These are phyloP conservation scores for Aldabrachelys gigantea DNA, from an alignment of 2,113 vertebrate species.

Conservation along the genomic window DNA sequence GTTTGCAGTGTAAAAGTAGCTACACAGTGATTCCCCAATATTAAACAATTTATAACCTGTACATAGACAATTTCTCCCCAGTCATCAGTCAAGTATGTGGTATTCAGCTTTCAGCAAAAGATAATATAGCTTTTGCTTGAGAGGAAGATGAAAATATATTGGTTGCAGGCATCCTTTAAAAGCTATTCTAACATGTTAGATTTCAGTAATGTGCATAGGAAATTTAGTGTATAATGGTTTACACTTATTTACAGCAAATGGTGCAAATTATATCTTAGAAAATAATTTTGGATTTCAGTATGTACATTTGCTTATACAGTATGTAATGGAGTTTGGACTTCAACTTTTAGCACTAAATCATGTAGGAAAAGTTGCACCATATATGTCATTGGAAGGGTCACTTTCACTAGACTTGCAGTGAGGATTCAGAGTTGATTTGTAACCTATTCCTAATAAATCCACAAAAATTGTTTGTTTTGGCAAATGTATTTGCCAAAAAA, in stretches of 20 bases:
- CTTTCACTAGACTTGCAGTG: background rate
- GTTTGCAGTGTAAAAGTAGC: background rate
- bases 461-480: background rate
- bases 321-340: background rate
- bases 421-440: background rate
- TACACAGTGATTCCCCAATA: background rate
- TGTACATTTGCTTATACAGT: background rate
- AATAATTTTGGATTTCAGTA: background rate
- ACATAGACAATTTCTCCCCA: background rate
- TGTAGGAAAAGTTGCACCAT: background rate
- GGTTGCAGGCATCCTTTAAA: background rate
- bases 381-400: background rate
- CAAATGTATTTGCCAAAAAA: background rate
- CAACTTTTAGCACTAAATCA: background rate
- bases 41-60: background rate
- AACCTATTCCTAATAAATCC: background rate
- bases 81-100: fast-evolving
- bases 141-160: background rate
- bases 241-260: background rate
- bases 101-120: fast-evolving
- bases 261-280: background rate
- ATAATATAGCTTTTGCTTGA: background rate
- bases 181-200: background rate
- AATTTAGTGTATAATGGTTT: background rate
- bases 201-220: background rate